Base-by-base conservation (phyloP, 2,888 invertebrate species). In the Spicauda simplicius region DNA sequence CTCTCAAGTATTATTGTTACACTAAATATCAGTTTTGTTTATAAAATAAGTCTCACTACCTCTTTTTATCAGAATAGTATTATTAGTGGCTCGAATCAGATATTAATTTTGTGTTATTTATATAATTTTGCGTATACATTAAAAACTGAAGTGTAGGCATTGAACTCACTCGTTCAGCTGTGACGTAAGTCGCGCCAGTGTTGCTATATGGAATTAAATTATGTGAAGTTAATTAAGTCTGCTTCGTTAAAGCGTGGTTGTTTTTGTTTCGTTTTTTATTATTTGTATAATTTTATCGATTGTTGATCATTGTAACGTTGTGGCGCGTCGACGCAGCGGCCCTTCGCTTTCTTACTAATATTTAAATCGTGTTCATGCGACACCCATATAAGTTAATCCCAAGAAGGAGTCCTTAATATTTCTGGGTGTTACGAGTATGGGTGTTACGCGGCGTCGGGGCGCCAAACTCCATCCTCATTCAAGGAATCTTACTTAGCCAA, bases 401-500 rank as follows among this genome's bases (percentile, higher is more conserved):
- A 7, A 20, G 14, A 14, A 5, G 5, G 25, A 18, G 58, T 48
- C 58, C 58, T 58, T 25, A 50, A 25, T 30, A 52, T 33, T 60
- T 52, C 52, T 6, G 16, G 48, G 59, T 48, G 4, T 50, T n/a
- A 50, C 25, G 25, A 6, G n/a, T 0, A 59, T 41, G 19, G 20
- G 45, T 20, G 58, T 59, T 59, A 2, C 6, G 48, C 37, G 11
- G 19, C 18, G 30, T 11, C 16, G 37, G 4, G n/a, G 14, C n/a
- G 25, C 33, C 33, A 25, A 48, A 45, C 14, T 20, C 52, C 58
- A 58, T 69, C 70, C 54, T 69, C 78, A 65, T 74, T 77, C 76
- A 79, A 77, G 72, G 85, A 84, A 84, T 85, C 83, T 84, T 84
- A 81, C 80, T 80, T 87, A 87, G 87, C 88, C 88, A 88, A 88